Evolutionary conservation across 2,888 invertebrate genomes (phyloP).

Genomic region (Listrodromus nycthemerus): DNA sequence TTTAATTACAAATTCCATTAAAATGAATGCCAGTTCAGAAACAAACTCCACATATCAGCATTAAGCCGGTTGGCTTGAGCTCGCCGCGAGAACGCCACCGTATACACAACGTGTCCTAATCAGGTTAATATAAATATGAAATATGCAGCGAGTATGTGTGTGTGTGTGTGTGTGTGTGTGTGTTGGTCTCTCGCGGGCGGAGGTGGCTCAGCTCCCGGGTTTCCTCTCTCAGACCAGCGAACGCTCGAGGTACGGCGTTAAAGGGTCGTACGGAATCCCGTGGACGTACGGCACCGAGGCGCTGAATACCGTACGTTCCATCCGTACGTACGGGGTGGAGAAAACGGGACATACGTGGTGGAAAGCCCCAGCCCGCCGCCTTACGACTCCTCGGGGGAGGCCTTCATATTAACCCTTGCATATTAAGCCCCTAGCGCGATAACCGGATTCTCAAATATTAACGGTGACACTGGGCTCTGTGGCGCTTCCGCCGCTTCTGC

Average conservation of each 20-base stretch:
- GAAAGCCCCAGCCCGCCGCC: slow-evolving; percentile 78
- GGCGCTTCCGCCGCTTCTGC: slow-evolving; percentile 1
- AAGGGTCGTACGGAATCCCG: slow-evolving; percentile 75
- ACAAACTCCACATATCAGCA: slow-evolving; percentile 84
- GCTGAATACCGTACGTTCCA: slow-evolving; percentile 61
- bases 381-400: slow-evolving; percentile 84
- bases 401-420: slow-evolving; percentile 84
- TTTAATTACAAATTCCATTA: slow-evolving; percentile 84
- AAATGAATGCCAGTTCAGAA: slow-evolving; percentile 84
- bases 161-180: slow-evolving; percentile 59
- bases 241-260: slow-evolving; percentile 71
- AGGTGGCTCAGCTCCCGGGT: slow-evolving; percentile 65
- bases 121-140: slow-evolving; percentile 85
- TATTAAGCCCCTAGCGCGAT: slow-evolving; percentile 80
- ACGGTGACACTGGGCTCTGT: slow-evolving; percentile 75
- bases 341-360: slow-evolving; percentile 61
- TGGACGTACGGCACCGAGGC: slow-evolving; percentile 73
- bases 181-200: slow-evolving; percentile 66
- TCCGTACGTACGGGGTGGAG: slow-evolving; percentile 51
- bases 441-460: slow-evolving; percentile 83
- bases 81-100: slow-evolving; percentile 42
- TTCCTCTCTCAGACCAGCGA: slow-evolving; percentile 53
- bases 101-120: slow-evolving; percentile 82
- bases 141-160: slow-evolving; percentile 81
- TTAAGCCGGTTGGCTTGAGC: slow-evolving; percentile 80